Evolutionary conservation across 1,140 invertebrate species (phyloP).

Genomic region (Meteorus sp.): DNA sequence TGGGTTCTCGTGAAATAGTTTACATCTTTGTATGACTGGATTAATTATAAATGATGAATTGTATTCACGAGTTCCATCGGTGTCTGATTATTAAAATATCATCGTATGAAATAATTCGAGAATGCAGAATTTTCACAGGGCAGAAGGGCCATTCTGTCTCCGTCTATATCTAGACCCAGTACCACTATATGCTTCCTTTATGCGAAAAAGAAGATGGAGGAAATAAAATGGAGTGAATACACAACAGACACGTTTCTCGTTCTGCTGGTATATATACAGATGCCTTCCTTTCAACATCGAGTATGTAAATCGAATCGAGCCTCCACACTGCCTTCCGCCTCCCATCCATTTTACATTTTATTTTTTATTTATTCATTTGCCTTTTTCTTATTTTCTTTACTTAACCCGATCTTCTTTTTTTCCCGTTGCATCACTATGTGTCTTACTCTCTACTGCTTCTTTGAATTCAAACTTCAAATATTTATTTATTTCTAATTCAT

Average conservation of each 20-base stretch:
- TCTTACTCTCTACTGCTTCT: conserved; percentile 2
- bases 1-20: no score
- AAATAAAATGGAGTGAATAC: not conserved
- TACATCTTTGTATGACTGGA: no score
- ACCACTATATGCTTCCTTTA: no score
- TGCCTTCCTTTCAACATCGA: conserved; percentile 1
- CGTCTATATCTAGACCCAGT: no score
- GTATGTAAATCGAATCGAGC: conserved; percentile 21
- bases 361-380: conserved; percentile 6
- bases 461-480: no score
- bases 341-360: not conserved
- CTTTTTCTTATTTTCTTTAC: conserved; percentile 4
- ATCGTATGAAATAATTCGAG: no score
- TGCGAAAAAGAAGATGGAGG: conserved; percentile 13
- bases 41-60: no score
- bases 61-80: no score
- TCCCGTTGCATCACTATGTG: not conserved
- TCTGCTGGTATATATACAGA: not conserved
- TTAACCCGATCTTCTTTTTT: conserved; percentile 1
- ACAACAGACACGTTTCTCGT: conserved; percentile 3
- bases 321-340: conserved; percentile 11
- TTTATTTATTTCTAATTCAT: no score
- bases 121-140: no score
- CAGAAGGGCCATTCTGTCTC: no score
- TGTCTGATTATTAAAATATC: no score